Conservation (phyloP, 1,140 invertebrate species). For the Gyrodactylus bullatarudis region DNA sequence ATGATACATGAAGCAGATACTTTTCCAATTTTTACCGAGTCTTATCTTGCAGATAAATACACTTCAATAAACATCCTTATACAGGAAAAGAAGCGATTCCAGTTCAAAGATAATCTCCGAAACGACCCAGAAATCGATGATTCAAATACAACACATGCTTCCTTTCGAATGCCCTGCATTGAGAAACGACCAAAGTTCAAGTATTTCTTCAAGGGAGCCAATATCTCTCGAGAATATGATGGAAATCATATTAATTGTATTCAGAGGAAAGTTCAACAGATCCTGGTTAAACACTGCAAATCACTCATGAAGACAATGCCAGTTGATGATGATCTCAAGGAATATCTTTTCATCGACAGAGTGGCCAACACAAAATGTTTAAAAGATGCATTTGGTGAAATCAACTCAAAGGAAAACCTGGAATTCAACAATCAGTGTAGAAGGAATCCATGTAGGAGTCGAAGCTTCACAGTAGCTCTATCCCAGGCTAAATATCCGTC, state of each 20-base stretch:
- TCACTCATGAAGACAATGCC: background rate
- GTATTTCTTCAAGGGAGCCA: background rate
- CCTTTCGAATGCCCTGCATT: background rate
- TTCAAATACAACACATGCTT: background rate
- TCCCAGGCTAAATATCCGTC: background rate
- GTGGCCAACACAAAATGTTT: too few relatives aligned
- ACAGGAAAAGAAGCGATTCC: background rate
- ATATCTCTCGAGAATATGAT: background rate
- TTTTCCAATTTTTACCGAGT: slow-evolving; percentile 1
- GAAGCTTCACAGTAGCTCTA: background rate
- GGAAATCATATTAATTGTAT: background rate
- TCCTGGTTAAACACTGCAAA: background rate
- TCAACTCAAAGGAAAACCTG: background rate
- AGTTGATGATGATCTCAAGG: background rate
- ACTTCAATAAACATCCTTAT: background rate
- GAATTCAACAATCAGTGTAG: background rate
- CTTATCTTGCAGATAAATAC: background rate
- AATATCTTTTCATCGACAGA: background rate
- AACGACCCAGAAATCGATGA: background rate
- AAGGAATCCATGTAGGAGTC: background rate
- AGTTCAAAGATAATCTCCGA: background rate
- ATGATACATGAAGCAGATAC: slow-evolving; percentile 6
- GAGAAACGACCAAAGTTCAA: background rate
- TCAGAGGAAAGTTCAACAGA: background rate
- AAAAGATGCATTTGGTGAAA: background rate